Conservation (phyloP, 2,797 vertebrate genomes). For the Enteromius trimaculatus region DNA sequence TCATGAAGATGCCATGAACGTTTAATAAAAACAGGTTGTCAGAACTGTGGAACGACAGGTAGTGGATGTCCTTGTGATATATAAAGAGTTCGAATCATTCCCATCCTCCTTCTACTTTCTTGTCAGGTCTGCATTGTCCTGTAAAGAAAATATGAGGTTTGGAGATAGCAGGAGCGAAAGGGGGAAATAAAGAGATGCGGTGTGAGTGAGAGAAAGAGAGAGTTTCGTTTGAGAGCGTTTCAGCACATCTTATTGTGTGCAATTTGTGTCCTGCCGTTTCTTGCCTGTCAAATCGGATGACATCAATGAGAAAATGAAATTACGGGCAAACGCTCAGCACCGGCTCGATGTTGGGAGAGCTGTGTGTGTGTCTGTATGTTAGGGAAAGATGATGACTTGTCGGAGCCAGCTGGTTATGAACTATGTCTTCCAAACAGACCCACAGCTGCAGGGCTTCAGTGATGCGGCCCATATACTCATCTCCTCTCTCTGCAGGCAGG, state of each 20-base stretch:
- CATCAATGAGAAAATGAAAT: conserved; percentile 74
- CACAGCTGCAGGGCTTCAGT: conserved; percentile 55
- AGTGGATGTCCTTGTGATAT: not conserved
- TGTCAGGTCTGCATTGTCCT: conserved; percentile 14
- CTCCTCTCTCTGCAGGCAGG: conserved; percentile 42
- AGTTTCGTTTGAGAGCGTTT: not conserved
- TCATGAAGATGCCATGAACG: not conserved
- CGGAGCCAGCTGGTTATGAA: conserved; percentile 60
- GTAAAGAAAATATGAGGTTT: conserved; percentile 21
- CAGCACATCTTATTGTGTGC: conserved; percentile 22
- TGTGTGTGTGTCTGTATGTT: conserved; percentile 32
- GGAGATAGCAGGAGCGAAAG: conserved; percentile 8
- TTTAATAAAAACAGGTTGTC: conserved; percentile 27
- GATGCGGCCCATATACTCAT: conserved; percentile 50
- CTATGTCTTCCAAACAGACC: conserved; percentile 58
- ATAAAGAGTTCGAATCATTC: not conserved
- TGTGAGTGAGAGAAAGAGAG: conserved; percentile 10
- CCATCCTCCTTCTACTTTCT: not conserved
- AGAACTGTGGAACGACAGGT: not conserved
- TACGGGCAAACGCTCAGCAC: conserved; percentile 67
- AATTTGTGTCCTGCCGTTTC: conserved; percentile 54
- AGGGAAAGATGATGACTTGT: conserved; percentile 55
- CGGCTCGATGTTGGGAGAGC: conserved; percentile 62
- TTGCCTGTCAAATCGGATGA: conserved; percentile 65
- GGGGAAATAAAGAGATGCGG: not conserved